phyloP scores from a whole-genome alignment of 2,113 vertebrate species.

The Paralichthys olivaceus region DNA sequence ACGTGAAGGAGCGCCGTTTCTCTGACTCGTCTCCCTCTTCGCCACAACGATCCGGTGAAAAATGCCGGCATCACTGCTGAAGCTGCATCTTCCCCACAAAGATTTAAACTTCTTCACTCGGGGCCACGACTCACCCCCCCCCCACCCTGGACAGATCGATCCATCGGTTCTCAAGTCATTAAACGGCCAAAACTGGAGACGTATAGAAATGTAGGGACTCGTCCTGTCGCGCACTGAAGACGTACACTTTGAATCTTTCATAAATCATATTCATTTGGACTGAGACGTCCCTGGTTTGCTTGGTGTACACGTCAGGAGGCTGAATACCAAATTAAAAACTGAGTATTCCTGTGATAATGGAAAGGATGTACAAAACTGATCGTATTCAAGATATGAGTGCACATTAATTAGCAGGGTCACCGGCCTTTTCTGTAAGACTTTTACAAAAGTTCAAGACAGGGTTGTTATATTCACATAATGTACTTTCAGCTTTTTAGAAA shows the following conservation, averaged over 20 bases:
- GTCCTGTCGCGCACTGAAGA: no score
- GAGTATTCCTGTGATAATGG: background rate
- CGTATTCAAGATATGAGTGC: slow-evolving; percentile 9
- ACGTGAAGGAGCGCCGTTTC: no score
- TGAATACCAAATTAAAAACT: background rate
- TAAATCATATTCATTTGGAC: background rate
- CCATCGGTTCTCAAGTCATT: no score
- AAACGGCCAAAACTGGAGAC: no score
- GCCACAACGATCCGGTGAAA: no score
- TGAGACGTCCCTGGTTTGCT: background rate
- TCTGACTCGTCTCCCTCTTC: no score
- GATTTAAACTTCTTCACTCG: no score
- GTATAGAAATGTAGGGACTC: no score
- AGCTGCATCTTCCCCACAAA: no score
- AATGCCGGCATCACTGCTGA: no score
- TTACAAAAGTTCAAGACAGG: slow-evolving; percentile 2
- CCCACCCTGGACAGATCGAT: no score
- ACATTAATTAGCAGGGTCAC: slow-evolving; percentile 4
- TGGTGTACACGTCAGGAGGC: background rate
- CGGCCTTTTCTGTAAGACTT: background rate
- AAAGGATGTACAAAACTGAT: slow-evolving; percentile 27
- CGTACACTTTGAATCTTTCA: background rate
- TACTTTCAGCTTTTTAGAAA: background rate
- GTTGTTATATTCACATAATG: slow-evolving; percentile 9
- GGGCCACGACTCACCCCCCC: no score